These are phyloP conservation scores for Drosophila atripex DNA, from an alignment of 2,888 invertebrate species.

Conservation along the genomic window DNA sequence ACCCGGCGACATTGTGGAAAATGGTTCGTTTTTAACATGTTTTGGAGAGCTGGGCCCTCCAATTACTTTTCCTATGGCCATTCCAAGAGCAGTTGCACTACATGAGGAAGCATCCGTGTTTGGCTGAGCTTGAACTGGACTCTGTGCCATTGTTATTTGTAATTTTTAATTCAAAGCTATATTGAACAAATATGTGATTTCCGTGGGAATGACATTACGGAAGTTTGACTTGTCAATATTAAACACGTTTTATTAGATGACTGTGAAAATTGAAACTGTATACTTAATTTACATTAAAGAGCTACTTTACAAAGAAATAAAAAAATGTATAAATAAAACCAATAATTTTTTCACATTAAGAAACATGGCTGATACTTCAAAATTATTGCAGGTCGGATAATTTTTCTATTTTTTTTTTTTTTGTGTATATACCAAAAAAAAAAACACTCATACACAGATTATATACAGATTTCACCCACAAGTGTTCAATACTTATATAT, in stretches of 20 bases:
- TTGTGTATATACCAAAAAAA: not conserved
- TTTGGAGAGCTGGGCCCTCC: slow-evolving; percentile 35
- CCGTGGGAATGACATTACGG: not conserved
- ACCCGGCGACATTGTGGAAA: slow-evolving; percentile 57
- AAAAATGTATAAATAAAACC: too few species aligned
- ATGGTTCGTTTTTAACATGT: slow-evolving; percentile 53
- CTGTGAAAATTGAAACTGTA: too few species aligned
- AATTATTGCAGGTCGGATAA: not conserved
- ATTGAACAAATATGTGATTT: not conserved
- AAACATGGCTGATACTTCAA: not conserved
- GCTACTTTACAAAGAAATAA: too few species aligned
- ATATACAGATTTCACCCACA: not conserved
- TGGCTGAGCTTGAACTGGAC: slow-evolving; percentile 42
- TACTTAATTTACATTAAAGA: too few species aligned
- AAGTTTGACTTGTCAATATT: not conserved
- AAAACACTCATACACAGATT: not conserved
- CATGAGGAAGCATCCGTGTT: slow-evolving; percentile 37
- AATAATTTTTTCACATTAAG: not conserved
- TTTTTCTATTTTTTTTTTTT: not conserved
- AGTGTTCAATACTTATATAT: too few species aligned
- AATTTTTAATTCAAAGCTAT: slow-evolving; percentile 50
- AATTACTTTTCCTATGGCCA: slow-evolving; percentile 9
- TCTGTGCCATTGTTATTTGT: slow-evolving; percentile 56
- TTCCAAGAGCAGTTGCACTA: slow-evolving; percentile 22
- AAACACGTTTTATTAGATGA: not conserved